Evolutionary conservation across 2,113 vertebrate genomes (phyloP).

Genomic region (Butorides virescens): DNA sequence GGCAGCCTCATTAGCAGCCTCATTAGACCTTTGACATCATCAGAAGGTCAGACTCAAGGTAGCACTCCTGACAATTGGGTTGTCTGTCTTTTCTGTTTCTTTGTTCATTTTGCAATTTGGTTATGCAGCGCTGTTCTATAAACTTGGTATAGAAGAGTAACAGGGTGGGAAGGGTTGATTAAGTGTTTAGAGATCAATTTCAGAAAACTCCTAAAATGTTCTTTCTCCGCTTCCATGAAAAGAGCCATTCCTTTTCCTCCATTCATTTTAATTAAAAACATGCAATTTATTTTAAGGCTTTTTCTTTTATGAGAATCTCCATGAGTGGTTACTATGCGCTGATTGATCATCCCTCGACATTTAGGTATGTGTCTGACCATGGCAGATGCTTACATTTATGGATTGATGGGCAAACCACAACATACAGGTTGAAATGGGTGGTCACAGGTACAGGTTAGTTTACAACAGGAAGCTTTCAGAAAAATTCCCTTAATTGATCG

Average conservation of each 20-base stretch:
- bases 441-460: not conserved
- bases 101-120: rapidly evolving
- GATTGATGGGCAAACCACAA: not conserved
- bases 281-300: not conserved
- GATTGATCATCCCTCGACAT: not conserved
- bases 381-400: not conserved
- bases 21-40: not conserved
- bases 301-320: not conserved
- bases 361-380: not conserved
- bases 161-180: not conserved
- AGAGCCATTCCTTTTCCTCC: not conserved
- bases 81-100: not conserved
- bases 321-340: not conserved
- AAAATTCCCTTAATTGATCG: not conserved
- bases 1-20: not conserved
- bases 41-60: rapidly evolving
- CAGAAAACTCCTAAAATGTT: not conserved
- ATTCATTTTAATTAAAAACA: not conserved
- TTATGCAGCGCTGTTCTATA: not conserved
- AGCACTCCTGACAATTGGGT: rapidly evolving
- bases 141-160: not conserved
- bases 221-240: not conserved
- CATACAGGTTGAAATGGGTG: not conserved
- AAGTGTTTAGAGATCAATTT: not conserved
- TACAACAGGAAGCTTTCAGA: not conserved